Percentiles rank a stretch among this genome's conserved stretches.
Conservation (phyloP, 92 coral and sea anemone genomes). For the Epizoanthus fatuus region DNA sequence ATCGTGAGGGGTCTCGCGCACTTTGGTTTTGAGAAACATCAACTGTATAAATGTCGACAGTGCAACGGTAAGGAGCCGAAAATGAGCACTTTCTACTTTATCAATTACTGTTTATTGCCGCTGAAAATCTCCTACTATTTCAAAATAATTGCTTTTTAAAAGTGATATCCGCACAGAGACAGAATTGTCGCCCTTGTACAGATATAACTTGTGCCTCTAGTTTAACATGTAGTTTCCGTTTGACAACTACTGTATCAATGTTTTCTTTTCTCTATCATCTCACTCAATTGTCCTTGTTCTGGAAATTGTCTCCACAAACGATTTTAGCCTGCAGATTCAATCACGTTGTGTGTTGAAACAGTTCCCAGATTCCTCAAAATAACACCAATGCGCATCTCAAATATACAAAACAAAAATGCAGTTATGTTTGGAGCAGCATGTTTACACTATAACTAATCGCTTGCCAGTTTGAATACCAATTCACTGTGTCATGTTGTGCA, state of each 20-base stretch:
- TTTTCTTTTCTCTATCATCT: no score
- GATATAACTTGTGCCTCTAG: no score
- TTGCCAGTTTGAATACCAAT: constrained; percentile 1
- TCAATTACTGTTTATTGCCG: neutral
- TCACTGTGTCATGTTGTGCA: neutral
- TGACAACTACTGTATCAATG: no score
- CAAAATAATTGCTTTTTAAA: neutral
- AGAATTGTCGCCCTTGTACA: neutral
- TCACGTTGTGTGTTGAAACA: neutral
- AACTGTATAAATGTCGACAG: constrained; percentile 13
- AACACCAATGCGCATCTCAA: neutral
- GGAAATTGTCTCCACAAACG: no score
- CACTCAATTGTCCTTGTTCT: no score
- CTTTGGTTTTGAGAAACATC: constrained; percentile 23
- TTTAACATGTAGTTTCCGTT: no score
- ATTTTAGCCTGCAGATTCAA: neutral
- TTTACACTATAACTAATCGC: constrained; percentile 3
- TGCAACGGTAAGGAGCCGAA: constrained; percentile 36
- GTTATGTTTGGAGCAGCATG: neutral
- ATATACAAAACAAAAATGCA: neutral
- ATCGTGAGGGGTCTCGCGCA: constrained; percentile 19
- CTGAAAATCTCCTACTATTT: neutral
- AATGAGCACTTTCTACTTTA: neutral
- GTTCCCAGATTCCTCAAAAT: neutral
- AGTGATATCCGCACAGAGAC: neutral